Evolutionary conservation across 1,140 invertebrate genomes (phyloP), one percentile per base, ranked within the genome.

Genomic region (Varroa destructor): DNA sequence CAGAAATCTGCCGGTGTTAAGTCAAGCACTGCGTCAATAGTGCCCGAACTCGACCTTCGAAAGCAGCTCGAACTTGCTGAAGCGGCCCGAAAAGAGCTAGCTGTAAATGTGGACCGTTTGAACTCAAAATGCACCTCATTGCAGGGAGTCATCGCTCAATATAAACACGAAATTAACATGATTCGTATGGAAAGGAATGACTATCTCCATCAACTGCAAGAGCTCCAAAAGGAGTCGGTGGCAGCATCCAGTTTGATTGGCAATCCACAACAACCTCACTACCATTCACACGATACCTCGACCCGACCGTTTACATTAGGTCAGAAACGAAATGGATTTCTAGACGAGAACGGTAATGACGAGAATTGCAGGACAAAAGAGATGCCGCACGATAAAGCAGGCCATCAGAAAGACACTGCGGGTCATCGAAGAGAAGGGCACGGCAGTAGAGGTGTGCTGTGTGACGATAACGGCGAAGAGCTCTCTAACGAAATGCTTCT

Each of bases 121-220:
- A 67, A 40, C 4, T 67, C 61, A 67, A 67, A 67, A 40, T 12
- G 40, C 40, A 67, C 61, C 14, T 40, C 61, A 8, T 37, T 67
- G 8, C 61, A 67, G 36, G 46, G 46, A 46, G 40, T 67, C 37
- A 40, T 67, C 40, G 12, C 40, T 46, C 40, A 40, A 37, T 67
- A 67, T 40, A 46, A 67, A 46, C 61, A 67, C 61, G 61, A 67
- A 67, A 40, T 67, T 37, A 67, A 67, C 40, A 67, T 67, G 61
- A 10, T 46, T 40, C 61, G 61, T 12, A 40, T 67, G 40, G 61
- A 67, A 40, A 12, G 37, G 61, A 37, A 67, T 12, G 46, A 67
- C 61, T 40, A 40, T 67, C 36, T 67, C 12, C 40, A 12, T 8
- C 14, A 14, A 37, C 12, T 43, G 14, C 46, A 67, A 40, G 37